Conservation (phyloP, 2,888 invertebrate genomes). For the Boloria selene region DNA sequence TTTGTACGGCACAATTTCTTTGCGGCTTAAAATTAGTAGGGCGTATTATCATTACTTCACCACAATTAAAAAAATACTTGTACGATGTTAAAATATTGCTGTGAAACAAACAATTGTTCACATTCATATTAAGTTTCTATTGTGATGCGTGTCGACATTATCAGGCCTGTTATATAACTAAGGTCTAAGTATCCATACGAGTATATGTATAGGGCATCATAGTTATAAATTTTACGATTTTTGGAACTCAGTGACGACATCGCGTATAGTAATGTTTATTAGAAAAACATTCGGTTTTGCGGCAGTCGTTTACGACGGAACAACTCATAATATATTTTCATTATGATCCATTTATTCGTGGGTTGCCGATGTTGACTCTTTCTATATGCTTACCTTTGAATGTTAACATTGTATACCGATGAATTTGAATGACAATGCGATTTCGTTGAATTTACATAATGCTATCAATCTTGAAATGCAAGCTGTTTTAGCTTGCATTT, state of each 20-base stretch:
- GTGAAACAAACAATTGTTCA: slow-evolving; percentile 25
- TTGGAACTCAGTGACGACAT: slow-evolving; percentile 61
- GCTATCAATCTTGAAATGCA: too few relatives aligned
- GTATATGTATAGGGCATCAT: slow-evolving; percentile 40
- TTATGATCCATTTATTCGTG: slow-evolving; percentile 73
- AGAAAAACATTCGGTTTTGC: slow-evolving; percentile 65
- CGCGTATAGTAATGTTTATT: slow-evolving; percentile 70
- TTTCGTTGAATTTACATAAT: slow-evolving; percentile 62
- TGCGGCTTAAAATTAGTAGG: too few relatives aligned
- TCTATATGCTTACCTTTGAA: slow-evolving; percentile 65
- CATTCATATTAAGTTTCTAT: not conserved
- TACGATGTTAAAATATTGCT: not conserved
- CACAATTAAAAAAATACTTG: not conserved
- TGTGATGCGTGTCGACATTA: slow-evolving; percentile 13
- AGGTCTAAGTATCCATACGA: too few relatives aligned
- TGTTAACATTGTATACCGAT: slow-evolving; percentile 58
- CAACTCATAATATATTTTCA: slow-evolving; percentile 72
- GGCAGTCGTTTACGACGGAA: slow-evolving; percentile 67
- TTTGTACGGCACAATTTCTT: too few relatives aligned
- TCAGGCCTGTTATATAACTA: slow-evolving; percentile 40
- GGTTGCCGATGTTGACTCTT: slow-evolving; percentile 67
- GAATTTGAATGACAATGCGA: slow-evolving; percentile 51
- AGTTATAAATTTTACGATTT: slow-evolving; percentile 70
- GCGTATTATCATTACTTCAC: too few relatives aligned
- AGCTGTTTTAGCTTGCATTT: slow-evolving; percentile 16